Base-by-base conservation (phyloP, 2,888 invertebrate species). In the Hecatera dysodea region DNA sequence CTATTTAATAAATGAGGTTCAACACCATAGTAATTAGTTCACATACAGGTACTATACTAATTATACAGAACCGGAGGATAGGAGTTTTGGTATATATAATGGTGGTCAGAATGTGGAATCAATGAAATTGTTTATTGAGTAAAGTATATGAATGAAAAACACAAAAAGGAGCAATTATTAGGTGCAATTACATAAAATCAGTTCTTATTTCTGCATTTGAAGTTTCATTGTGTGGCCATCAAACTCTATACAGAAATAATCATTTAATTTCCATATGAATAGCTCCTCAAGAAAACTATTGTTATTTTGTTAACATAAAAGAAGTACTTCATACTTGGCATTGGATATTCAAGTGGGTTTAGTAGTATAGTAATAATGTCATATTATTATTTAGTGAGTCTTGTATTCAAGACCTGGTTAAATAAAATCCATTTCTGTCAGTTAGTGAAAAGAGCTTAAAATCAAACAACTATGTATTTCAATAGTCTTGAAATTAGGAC, bases 231-330 rank as follows among this genome's bases (percentile, higher is more conserved):
- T 59, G 29, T 67, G 53, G 12, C 55, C 59, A 69, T 68, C 63
- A 69, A 62, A 56, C 24, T 53, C 22, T 50, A 33, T 29, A 68
- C 19, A 62, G 42, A 52, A 60, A 72, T 82, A 63, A 79, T 68
- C 33, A 64, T 57, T 36, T 15, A 61, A 83, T 80, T 80, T 67
- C 50, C 75, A 75, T 80, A 66, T 65, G 70, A 80, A 79, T 86
- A 69, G 63, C 33, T 29, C 36, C 42, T 65, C 33, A 42, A 52
- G 44, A 36, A 64, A 65, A 48, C 57, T 36, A 59, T 75, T 80
- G 57, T 59, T 44, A 60, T 46, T 53, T 53, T 60, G 53, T 39
- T 46, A 80, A 53, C 66, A 53, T 48, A 64, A 57, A 73, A 52
- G 39, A 17, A 52, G 39, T 46, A 52, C 46, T 53, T 63, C 42